Conservation (phyloP, 2,888 invertebrate species). For the Nemapogon koenigi region DNA sequence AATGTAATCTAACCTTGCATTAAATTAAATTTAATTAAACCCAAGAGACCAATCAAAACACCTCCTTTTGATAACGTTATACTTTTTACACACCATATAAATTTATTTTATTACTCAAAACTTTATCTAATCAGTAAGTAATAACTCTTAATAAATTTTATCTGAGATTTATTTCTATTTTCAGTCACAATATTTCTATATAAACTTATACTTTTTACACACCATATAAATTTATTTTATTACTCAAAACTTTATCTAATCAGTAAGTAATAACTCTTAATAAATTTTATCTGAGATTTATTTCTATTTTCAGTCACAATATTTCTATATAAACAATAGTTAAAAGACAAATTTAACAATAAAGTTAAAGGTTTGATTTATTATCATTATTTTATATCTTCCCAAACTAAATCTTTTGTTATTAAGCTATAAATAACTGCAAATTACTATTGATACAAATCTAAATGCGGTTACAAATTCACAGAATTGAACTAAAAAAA, state of each 20-base stretch:
- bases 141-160: not conserved
- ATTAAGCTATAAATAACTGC: constrained; percentile 60
- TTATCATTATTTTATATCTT: constrained; percentile 27
- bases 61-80: too few relatives aligned
- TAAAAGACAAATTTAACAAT: constrained; percentile 31
- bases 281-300: not conserved
- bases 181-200: not conserved
- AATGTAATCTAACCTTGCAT: too few relatives aligned
- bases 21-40: too few relatives aligned
- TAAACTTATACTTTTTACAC: too few relatives aligned
- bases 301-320: constrained; percentile 11
- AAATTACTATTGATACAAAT: constrained; percentile 46
- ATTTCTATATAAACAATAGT: constrained; percentile 25
- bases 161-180: not conserved
- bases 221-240: not conserved
- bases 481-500: too few relatives aligned
- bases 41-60: too few relatives aligned
- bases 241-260: not conserved
- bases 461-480: not conserved
- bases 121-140: not conserved
- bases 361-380: constrained; percentile 23
- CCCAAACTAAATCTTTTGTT: constrained; percentile 24
- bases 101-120: not conserved
- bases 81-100: not conserved
- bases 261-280: not conserved